These are phyloP conservation scores for Apeira syringaria DNA, from an alignment of 2,888 invertebrate genomes.

Conservation along the genomic window DNA sequence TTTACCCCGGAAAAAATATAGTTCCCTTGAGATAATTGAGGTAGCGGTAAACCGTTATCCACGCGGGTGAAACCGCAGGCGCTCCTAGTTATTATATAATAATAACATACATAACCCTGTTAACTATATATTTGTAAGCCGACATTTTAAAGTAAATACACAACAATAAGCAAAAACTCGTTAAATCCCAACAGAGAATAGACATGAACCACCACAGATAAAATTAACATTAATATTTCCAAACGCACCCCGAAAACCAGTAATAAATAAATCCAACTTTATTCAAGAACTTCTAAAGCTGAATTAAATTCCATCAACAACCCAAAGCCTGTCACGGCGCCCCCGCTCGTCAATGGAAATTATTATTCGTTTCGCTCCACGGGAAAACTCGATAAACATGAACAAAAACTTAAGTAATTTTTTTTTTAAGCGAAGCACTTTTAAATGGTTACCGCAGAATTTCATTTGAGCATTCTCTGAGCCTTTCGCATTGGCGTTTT, in stretches of 20 bases:
- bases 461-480: conserved; percentile 37
- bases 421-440: conserved; percentile 29
- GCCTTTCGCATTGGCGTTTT: conserved; percentile 33
- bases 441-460: conserved; percentile 36
- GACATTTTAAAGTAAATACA: too few species aligned
- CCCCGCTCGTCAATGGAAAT: conserved; percentile 19
- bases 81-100: too few species aligned
- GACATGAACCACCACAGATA: too few species aligned
- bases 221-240: neutral
- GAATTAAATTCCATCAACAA: conserved; percentile 19
- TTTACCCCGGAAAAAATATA: too few species aligned
- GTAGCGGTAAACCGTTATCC: too few species aligned
- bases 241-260: neutral
- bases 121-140: too few species aligned
- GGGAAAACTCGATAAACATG: conserved; percentile 21
- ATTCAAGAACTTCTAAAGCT: conserved; percentile 12
- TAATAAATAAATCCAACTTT: conserved; percentile 1
- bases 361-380: conserved; percentile 22
- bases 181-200: too few species aligned
- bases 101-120: too few species aligned
- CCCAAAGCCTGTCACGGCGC: conserved; percentile 19
- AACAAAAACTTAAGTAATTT: conserved; percentile 27
- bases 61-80: too few species aligned
- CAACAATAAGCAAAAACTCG: too few species aligned
- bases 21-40: too few species aligned